phyloP scores from a whole-genome alignment of 2,888 invertebrate species.

The Drosophila siamana region DNA sequence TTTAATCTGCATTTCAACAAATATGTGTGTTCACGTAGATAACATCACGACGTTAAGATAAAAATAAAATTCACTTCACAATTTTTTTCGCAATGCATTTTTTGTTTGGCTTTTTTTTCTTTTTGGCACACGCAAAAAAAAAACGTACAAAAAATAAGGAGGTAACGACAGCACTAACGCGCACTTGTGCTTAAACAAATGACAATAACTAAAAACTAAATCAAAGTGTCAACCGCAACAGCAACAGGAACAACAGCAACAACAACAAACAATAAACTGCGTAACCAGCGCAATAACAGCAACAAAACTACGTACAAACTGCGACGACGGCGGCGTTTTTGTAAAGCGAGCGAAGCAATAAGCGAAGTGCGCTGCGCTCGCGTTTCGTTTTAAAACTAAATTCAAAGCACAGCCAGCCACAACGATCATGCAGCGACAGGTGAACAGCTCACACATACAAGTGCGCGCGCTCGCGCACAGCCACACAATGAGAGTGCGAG shows the following conservation, averaged over 20 bases:
- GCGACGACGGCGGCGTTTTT: conserved; percentile 33
- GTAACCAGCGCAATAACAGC: conserved; percentile 32
- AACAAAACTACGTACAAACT: conserved; percentile 29
- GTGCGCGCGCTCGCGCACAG: conserved; percentile 2
- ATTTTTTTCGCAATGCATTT: conserved; percentile 24
- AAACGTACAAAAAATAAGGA: conserved; percentile 12
- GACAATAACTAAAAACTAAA: conserved; percentile 45
- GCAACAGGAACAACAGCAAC: conserved; percentile 20
- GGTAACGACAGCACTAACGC: conserved; percentile 22
- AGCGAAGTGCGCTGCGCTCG: conserved; percentile 57
- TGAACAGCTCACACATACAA: conserved; percentile 23
- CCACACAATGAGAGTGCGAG: conserved; percentile 6
- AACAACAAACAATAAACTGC: conserved; percentile 23
- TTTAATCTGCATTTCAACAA: conserved; percentile 51
- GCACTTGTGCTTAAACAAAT: conserved; percentile 50
- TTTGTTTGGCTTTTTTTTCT: background rate
- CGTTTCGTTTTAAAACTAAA: conserved; percentile 65
- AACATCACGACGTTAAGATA: conserved; percentile 34
- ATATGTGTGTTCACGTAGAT: conserved; percentile 21
- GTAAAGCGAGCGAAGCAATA: conserved; percentile 45
- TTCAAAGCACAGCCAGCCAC: conserved; percentile 32
- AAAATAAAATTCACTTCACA: conserved; percentile 15
- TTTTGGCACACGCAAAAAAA: conserved; percentile 30
- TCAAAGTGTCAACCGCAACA: conserved; percentile 39
- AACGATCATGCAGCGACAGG: conserved; percentile 48